Evolutionary conservation across 2,797 vertebrate genomes (phyloP).

Genomic region (Rallus crepitans): DNA sequence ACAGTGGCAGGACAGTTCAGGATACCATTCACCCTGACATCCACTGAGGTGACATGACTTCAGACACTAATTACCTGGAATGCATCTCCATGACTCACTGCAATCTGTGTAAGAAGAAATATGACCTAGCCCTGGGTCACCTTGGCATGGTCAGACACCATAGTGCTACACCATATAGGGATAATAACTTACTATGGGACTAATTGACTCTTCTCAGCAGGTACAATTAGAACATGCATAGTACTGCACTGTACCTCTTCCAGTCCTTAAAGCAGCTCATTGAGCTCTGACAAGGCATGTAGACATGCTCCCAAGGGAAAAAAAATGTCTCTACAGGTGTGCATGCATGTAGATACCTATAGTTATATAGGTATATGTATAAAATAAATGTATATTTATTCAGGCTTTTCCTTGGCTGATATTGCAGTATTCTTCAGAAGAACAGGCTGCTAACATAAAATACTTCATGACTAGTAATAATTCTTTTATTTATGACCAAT

Average conservation of each 20-base stretch:
- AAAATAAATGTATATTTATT: neutral
- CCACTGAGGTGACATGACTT: neutral
- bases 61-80: neutral
- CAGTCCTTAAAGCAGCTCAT: neutral
- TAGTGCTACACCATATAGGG: neutral
- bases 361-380: neutral
- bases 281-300: neutral
- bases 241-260: neutral
- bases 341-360: neutral
- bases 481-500: neutral
- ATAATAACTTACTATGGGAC: neutral
- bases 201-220: neutral
- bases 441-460: neutral
- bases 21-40: neutral
- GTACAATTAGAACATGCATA: neutral
- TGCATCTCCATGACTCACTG: neutral
- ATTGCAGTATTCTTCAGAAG: neutral
- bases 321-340: neutral
- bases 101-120: neutral
- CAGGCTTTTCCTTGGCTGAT: neutral
- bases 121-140: neutral
- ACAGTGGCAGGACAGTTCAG: neutral
- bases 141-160: neutral
- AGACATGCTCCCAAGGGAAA: neutral
- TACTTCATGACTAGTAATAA: neutral